phyloP scores from a whole-genome alignment of 2,888 invertebrate genomes.

The Emmelina monodactyla region DNA sequence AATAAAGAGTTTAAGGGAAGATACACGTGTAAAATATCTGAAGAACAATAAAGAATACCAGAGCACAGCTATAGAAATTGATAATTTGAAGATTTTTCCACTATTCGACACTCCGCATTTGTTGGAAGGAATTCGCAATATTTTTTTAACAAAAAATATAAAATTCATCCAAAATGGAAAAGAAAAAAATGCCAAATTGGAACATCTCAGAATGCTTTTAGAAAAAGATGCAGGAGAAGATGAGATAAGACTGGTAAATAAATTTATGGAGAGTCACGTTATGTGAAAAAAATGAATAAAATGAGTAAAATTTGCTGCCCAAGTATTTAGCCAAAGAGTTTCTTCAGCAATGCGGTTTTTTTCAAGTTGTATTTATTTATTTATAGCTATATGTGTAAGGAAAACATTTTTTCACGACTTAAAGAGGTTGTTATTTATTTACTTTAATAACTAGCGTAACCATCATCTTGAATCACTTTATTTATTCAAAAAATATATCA shows the following conservation, averaged over 20 bases:
- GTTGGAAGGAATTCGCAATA: constrained; percentile 13
- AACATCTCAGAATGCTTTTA: constrained; percentile 4
- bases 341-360: constrained; percentile 1
- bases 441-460: too few relatives aligned
- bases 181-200: constrained; percentile 10
- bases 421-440: too few relatives aligned
- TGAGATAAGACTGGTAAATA: constrained; percentile 8
- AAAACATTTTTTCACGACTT: too few relatives aligned
- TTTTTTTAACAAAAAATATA: constrained; percentile 11
- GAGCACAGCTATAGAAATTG: too few relatives aligned
- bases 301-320: constrained; percentile 12
- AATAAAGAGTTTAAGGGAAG: not conserved
- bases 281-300: constrained; percentile 8
- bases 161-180: constrained; percentile 8
- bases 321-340: constrained; percentile 11
- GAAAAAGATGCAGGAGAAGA: constrained; percentile 5
- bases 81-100: constrained; percentile 5
- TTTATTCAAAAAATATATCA: too few relatives aligned
- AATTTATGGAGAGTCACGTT: constrained; percentile 11
- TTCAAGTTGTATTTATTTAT: constrained; percentile 1
- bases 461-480: too few relatives aligned
- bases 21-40: not conserved
- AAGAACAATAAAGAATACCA: too few relatives aligned
- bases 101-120: constrained; percentile 11
- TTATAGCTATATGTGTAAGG: too few relatives aligned